Conservation (phyloP, 2,888 invertebrate genomes). For the Alcis repandata region DNA sequence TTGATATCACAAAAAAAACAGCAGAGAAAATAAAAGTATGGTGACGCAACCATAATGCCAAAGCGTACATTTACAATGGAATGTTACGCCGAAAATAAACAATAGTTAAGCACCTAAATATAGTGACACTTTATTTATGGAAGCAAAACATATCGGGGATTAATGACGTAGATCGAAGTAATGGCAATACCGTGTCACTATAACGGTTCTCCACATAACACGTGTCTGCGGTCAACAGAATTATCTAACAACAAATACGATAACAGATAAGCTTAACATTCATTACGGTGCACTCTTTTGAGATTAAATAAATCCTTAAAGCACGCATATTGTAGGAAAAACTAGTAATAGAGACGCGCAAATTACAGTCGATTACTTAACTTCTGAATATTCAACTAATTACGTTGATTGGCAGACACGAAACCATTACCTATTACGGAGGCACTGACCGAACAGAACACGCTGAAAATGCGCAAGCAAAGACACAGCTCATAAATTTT, state of each 20-base stretch:
- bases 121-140: slow-evolving; percentile 16
- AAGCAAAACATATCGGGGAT: slow-evolving; percentile 17
- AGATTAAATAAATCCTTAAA: slow-evolving; percentile 38
- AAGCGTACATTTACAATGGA: background rate
- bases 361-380: slow-evolving; percentile 29
- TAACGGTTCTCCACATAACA: slow-evolving; percentile 48
- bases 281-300: slow-evolving; percentile 49
- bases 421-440: slow-evolving; percentile 35
- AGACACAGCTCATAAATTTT: slow-evolving; percentile 6
- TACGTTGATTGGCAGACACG: slow-evolving; percentile 33
- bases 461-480: background rate
- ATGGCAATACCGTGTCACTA: slow-evolving; percentile 59
- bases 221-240: slow-evolving; percentile 51
- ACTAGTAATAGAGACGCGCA: slow-evolving; percentile 20
- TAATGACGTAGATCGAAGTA: slow-evolving; percentile 45
- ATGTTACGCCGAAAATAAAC: slow-evolving; percentile 13
- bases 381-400: slow-evolving; percentile 37
- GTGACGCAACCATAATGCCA: background rate
- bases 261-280: slow-evolving; percentile 71
- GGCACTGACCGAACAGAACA: slow-evolving; percentile 26
- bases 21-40: background rate
- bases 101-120: slow-evolving; percentile 12
- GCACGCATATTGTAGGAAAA: slow-evolving; percentile 33
- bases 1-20: background rate
- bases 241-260: slow-evolving; percentile 57